Percentiles rank a stretch among this genome's conserved stretches.
These are phyloP conservation scores for Oegoconia quadripuncta DNA, from an alignment of 2,888 invertebrate genomes.

Conservation along the genomic window DNA sequence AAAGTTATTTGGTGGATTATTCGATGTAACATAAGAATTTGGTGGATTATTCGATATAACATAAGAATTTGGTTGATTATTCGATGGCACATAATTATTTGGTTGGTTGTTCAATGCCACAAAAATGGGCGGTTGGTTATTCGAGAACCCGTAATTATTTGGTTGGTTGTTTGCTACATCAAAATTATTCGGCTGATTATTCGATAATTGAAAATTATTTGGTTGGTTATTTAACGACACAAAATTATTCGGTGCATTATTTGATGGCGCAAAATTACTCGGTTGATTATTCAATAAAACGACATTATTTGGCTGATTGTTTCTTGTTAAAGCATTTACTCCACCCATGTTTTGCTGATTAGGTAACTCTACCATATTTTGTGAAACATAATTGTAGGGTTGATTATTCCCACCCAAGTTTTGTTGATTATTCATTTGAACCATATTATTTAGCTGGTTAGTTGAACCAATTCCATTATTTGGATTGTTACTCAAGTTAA, in stretches of 20 bases:
- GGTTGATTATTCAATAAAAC: background rate
- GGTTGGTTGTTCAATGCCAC: background rate
- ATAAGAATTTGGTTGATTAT: background rate
- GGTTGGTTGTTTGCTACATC: background rate
- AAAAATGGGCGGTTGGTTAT: background rate
- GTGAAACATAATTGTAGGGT: too few species aligned
- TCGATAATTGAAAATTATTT: too few species aligned
- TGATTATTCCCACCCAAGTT: background rate
- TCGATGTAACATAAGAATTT: conserved; percentile 2
- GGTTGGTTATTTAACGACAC: too few species aligned
- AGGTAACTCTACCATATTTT: too few species aligned
- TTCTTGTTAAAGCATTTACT: background rate
- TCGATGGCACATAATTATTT: too few species aligned
- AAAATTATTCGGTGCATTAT: background rate
- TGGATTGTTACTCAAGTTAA: conserved; percentile 2
- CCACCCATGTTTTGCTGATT: too few species aligned
- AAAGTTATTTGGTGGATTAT: conserved; percentile 1
- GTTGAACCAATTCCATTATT: background rate
- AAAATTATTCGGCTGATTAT: conserved; percentile 1
- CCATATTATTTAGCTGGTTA: background rate
- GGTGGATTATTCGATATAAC: background rate
- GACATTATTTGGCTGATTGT: background rate
- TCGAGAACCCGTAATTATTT: conserved; percentile 1
- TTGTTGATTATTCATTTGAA: background rate
- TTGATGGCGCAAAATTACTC: conserved; percentile 1